Percentiles rank a stretch among this genome's conserved stretches.
Evolutionary conservation across 2,888 invertebrate genomes (phyloP).

Genomic region (Magallana nippona): DNA sequence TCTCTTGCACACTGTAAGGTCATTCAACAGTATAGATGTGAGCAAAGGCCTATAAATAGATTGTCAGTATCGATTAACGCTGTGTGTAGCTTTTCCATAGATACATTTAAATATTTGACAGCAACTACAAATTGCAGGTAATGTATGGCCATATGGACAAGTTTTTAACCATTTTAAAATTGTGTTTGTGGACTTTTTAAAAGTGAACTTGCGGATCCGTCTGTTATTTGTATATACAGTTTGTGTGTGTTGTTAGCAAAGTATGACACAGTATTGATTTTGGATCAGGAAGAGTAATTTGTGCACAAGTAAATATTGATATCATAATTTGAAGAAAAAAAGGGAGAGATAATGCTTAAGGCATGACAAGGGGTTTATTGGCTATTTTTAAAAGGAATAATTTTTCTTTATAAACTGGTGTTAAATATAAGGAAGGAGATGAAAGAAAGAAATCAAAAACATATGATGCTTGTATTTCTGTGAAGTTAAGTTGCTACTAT

Average conservation of each 20-base stretch:
- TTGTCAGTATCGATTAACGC: not conserved
- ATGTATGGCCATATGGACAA: not conserved
- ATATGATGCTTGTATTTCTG: no score
- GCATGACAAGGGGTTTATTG: no score
- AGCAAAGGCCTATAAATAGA: slow-evolving; percentile 4
- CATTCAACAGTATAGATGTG: not conserved
- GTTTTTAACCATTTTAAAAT: not conserved
- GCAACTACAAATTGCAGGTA: not conserved
- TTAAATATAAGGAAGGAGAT: no score
- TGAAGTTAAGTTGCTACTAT: no score
- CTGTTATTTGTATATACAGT: not conserved
- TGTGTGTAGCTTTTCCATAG: not conserved
- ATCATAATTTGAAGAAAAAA: not conserved
- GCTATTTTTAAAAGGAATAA: no score
- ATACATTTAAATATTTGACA: slow-evolving; percentile 25
- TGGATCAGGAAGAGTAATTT: not conserved
- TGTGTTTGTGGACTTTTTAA: not conserved
- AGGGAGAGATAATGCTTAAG: not conserved
- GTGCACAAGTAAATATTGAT: slow-evolving; percentile 11
- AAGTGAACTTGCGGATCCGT: not conserved
- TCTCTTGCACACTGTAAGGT: not conserved
- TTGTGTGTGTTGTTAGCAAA: not conserved
- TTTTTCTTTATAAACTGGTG: no score
- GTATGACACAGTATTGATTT: slow-evolving; percentile 3
- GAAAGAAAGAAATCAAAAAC: no score